Evolutionary conservation across 2,113 vertebrate genomes (phyloP).

Genomic region (Lichenostomus cassidix): DNA sequence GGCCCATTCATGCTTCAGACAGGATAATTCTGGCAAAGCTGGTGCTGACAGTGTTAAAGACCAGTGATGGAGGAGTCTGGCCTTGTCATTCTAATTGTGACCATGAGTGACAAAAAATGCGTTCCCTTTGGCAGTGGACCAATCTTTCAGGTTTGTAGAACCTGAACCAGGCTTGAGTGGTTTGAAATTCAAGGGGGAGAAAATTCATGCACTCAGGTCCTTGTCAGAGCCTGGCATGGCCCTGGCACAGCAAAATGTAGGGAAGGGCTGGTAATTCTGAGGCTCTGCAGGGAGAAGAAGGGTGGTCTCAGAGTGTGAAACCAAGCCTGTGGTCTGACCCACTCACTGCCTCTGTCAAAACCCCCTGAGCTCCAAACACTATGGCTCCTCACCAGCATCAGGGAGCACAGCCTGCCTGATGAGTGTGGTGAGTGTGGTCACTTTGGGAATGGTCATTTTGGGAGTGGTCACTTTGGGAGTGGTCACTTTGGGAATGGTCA

Average conservation of each 20-base stretch:
- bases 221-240: neutral
- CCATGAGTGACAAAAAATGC: conserved; percentile 58
- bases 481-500: neutral
- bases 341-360: neutral
- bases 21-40: conserved; percentile 70
- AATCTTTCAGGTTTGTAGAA: conserved; percentile 28
- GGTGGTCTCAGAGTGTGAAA: neutral
- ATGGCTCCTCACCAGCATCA: accelerated
- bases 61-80: conserved; percentile 63
- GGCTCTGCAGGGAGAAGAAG: neutral
- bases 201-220: neutral
- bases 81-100: conserved; percentile 74
- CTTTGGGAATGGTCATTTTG: neutral
- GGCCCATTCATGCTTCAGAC: conserved; percentile 70
- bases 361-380: neutral
- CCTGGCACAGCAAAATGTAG: neutral
- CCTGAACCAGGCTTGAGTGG: neutral
- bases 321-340: neutral
- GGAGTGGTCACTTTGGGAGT: neutral
- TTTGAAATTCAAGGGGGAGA: neutral
- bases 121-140: conserved; percentile 21
- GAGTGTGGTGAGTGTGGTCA: accelerated
- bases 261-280: neutral
- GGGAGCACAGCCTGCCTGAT: neutral
- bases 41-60: conserved; percentile 70